Evolutionary conservation across 1,140 invertebrate species (phyloP).

Genomic region (Zaprionus tsacasi): DNA sequence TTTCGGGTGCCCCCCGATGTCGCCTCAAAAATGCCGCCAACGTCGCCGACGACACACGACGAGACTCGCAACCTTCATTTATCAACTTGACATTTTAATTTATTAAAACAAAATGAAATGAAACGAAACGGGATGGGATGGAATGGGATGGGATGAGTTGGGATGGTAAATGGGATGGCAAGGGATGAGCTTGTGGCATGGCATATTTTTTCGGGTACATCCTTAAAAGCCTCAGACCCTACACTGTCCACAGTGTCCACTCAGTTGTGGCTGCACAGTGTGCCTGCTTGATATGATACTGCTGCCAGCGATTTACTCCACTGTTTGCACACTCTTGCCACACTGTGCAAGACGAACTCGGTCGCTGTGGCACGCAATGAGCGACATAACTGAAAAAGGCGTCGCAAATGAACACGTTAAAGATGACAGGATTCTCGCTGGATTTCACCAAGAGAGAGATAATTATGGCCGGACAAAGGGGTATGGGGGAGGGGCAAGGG

Average conservation of each 20-base stretch:
- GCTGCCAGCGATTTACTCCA: not conserved
- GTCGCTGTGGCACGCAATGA: constrained; percentile 10
- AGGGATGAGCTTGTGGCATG: not conserved
- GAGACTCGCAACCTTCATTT: constrained; percentile 72
- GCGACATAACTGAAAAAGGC: constrained; percentile 44
- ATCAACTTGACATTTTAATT: constrained; percentile 82
- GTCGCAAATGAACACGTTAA: constrained; percentile 71
- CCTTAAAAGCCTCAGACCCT: not conserved
- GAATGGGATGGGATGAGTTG: constrained; percentile 54
- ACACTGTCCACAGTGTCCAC: no score
- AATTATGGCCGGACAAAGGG: constrained; percentile 23
- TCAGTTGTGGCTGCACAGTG: not conserved
- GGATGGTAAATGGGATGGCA: constrained; percentile 3
- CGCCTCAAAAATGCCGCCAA: constrained; percentile 73
- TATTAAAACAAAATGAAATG: constrained; percentile 81
- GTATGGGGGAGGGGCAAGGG: not conserved
- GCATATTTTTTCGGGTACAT: constrained; percentile 5
- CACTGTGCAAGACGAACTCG: constrained; percentile 16
- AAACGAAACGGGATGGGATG: constrained; percentile 56
- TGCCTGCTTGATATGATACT: not conserved
- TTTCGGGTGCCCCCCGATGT: constrained; percentile 52
- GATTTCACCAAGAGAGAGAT: constrained; percentile 14
- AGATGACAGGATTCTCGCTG: constrained; percentile 67
- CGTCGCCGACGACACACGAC: constrained; percentile 38
- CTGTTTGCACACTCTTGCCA: not conserved